Conservation (phyloP, 1,140 invertebrate species). For the Adelges cooleyi region DNA sequence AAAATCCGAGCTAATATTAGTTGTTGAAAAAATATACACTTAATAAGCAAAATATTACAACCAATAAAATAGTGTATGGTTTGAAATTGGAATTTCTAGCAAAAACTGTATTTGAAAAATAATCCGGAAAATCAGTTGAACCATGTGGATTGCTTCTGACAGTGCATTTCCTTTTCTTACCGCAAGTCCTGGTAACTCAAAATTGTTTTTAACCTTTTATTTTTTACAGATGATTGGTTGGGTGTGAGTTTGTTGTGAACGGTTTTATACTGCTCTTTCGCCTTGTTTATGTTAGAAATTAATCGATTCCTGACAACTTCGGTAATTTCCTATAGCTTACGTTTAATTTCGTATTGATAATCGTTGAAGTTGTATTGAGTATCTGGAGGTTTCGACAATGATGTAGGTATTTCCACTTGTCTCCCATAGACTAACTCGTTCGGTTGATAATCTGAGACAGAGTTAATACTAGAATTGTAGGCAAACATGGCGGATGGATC, state of each 20-base stretch:
- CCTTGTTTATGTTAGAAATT: background rate
- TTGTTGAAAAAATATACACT: background rate
- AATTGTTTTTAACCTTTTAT: background rate
- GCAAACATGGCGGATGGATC: constrained; percentile 27
- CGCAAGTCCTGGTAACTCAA: constrained; percentile 1
- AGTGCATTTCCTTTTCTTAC: background rate
- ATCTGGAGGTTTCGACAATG: no score
- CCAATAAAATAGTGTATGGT: background rate
- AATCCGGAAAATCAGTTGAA: background rate
- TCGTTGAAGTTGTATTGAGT: background rate
- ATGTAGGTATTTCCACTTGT: background rate
- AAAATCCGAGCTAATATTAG: background rate
- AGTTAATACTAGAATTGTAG: constrained; percentile 17
- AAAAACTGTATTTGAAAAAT: background rate
- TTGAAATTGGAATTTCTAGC: background rate
- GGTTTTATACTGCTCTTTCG: background rate
- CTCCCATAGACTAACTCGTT: constrained; percentile 21
- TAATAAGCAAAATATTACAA: background rate
- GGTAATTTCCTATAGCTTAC: background rate
- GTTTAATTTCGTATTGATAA: background rate
- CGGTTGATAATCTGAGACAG: constrained; percentile 23
- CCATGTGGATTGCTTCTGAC: background rate
- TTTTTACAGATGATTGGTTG: no score
- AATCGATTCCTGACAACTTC: background rate
- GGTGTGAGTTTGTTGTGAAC: background rate